Evolutionary conservation across 2,888 invertebrate species (phyloP).

Genomic region (Acanthosepion lycidas): DNA sequence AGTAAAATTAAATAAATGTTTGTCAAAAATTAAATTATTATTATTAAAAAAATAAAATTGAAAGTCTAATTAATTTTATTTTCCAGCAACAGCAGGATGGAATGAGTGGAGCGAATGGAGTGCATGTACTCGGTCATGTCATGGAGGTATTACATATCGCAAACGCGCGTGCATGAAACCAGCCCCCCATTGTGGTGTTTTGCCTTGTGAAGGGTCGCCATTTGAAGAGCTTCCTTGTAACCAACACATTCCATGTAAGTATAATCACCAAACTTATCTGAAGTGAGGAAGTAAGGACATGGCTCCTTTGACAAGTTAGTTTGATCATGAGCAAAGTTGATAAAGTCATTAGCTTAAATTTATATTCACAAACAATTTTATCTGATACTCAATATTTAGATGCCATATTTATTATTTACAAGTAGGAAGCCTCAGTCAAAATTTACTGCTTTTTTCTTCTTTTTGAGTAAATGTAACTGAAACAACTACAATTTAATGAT

Average conservation of each 20-base stretch:
- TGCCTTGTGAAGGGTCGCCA: neutral
- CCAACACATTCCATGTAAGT: constrained; percentile 45
- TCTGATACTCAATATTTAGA: neutral
- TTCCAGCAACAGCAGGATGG: constrained; percentile 42
- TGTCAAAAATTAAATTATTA: too few species aligned
- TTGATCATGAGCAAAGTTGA: neutral
- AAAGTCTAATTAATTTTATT: neutral
- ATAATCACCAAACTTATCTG: neutral
- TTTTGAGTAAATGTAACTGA: too few species aligned
- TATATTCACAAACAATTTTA: neutral
- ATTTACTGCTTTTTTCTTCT: too few species aligned
- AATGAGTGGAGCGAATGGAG: constrained; percentile 36
- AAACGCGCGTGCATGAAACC: neutral
- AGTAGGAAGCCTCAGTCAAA: too few species aligned
- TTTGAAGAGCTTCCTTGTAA: constrained; percentile 34
- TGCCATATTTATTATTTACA: too few species aligned
- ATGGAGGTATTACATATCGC: constrained; percentile 37
- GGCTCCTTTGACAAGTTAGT: neutral
- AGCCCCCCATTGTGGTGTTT: constrained; percentile 35
- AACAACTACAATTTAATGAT: too few species aligned
- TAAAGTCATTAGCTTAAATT: neutral
- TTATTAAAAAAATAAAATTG: too few species aligned
- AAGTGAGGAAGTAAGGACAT: neutral
- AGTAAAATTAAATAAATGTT: too few species aligned
- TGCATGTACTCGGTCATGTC: constrained; percentile 18